Evolutionary conservation across 1,140 invertebrate species (phyloP).

Genomic region (Cylas formicarius): DNA sequence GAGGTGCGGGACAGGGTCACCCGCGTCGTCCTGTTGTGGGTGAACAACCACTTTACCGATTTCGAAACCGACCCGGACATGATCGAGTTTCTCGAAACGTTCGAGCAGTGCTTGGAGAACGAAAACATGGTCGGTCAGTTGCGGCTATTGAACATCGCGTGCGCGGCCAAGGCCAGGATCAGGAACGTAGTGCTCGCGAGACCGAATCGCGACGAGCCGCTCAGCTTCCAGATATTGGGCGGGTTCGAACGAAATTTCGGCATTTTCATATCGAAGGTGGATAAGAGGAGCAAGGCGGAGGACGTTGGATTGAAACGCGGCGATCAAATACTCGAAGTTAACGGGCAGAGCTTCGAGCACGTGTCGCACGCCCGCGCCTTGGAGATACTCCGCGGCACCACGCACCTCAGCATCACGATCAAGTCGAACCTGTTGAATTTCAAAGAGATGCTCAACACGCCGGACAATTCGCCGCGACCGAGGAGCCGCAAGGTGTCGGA

Average conservation of each 20-base stretch:
- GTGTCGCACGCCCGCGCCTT: conserved; percentile 83
- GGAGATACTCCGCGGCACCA: conserved; percentile 87
- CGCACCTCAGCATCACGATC: conserved; percentile 92
- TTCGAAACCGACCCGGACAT: conserved; percentile 94
- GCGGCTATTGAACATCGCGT: conserved; percentile 88
- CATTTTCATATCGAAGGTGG: conserved; percentile 88
- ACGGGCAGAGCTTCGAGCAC: conserved; percentile 92
- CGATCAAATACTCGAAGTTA: conserved; percentile 96
- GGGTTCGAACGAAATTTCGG: conserved; percentile 83
- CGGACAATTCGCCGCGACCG: conserved; percentile 72
- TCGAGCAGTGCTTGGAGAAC: conserved; percentile 76
- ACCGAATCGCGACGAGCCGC: conserved; percentile 81
- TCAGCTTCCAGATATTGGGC: conserved; percentile 91
- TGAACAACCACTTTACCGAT: conserved; percentile 99
- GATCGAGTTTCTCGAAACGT: conserved; percentile 94
- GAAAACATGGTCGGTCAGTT: conserved; percentile 80
- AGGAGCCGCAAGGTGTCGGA: conserved; percentile 51
- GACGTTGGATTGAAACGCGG: conserved; percentile 94
- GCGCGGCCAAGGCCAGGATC: conserved; percentile 89
- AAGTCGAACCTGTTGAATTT: conserved; percentile 89
- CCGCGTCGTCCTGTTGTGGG: conserved; percentile 92
- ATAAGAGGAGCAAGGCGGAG: conserved; percentile 87
- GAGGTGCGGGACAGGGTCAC: conserved; percentile 83
- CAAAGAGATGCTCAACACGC: conserved; percentile 78
- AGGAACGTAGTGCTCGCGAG: conserved; percentile 86